phyloP scores from a whole-genome alignment of 2,113 vertebrate species.

The Rhinogobius similis region DNA sequence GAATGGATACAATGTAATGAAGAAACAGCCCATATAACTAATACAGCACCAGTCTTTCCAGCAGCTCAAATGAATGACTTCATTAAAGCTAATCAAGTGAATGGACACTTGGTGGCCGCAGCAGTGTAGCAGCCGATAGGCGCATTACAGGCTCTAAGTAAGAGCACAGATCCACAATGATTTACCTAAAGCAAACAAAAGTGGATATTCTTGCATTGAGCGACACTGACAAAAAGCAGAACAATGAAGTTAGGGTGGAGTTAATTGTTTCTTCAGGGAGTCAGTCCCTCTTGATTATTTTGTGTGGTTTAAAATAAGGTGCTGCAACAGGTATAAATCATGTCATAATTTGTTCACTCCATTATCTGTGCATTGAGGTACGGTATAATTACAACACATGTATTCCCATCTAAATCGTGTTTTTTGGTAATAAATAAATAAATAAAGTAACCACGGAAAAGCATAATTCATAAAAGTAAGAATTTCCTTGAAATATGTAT shows the following conservation, averaged over 20 bases:
- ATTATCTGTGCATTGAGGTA: slow-evolving; percentile 15
- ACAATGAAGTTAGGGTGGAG: background rate
- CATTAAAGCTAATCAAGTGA: slow-evolving; percentile 12
- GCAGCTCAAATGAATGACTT: slow-evolving; percentile 4
- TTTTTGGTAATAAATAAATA: too few species aligned
- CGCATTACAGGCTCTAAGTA: background rate
- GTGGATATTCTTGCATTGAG: background rate
- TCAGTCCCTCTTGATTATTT: background rate
- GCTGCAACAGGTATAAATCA: background rate
- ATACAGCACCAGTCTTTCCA: slow-evolving; percentile 1
- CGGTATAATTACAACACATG: slow-evolving; percentile 11
- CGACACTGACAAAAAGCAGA: slow-evolving; percentile 11
- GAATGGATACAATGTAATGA: background rate
- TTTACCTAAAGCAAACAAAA: slow-evolving; percentile 1
- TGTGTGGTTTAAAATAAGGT: background rate
- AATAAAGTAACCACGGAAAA: slow-evolving; percentile 1
- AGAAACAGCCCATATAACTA: slow-evolving; percentile 9
- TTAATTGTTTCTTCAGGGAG: too few species aligned
- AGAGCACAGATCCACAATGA: background rate
- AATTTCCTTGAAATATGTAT: background rate
- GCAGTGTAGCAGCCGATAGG: background rate
- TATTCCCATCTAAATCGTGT: slow-evolving; percentile 39
- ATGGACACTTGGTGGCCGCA: background rate
- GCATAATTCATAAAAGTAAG: background rate
- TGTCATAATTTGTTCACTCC: background rate